Evolutionary conservation across 2,888 invertebrate genomes (phyloP).

Genomic region (Eupeodes luniger): DNA sequence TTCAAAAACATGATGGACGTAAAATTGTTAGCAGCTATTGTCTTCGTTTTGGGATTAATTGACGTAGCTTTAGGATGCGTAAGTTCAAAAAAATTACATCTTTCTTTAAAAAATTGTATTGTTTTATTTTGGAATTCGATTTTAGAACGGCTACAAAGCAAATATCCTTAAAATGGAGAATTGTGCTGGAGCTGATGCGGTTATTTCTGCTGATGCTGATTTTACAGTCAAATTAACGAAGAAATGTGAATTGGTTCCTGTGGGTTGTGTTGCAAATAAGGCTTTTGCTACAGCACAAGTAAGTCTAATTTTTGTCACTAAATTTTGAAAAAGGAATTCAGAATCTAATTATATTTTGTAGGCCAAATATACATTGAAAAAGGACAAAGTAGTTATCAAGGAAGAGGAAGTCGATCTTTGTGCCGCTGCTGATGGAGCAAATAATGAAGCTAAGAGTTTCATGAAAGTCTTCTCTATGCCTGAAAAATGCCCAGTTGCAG

Average conservation of each 20-base stretch:
- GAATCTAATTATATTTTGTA: slow-evolving; percentile 59
- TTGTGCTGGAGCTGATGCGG: slow-evolving; percentile 80
- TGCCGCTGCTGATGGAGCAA: slow-evolving; percentile 79
- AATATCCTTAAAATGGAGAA: slow-evolving; percentile 81
- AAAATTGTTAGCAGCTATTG: slow-evolving; percentile 11
- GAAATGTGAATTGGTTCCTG: slow-evolving; percentile 84
- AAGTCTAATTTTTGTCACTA: slow-evolving; percentile 56
- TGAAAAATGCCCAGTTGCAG: slow-evolving; percentile 83
- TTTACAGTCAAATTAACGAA: slow-evolving; percentile 82
- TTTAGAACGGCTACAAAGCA: slow-evolving; percentile 82
- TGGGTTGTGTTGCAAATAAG: slow-evolving; percentile 84
- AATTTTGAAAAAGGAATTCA: too few relatives aligned
- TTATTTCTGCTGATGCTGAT: slow-evolving; percentile 79
- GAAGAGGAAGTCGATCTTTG: slow-evolving; percentile 84
- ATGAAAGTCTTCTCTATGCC: slow-evolving; percentile 83
- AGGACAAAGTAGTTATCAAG: slow-evolving; percentile 83
- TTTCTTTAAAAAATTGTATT: not conserved
- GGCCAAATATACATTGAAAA: slow-evolving; percentile 82
- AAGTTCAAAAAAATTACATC: slow-evolving; percentile 12
- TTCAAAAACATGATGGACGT: slow-evolving; percentile 61
- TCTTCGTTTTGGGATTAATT: slow-evolving; percentile 36
- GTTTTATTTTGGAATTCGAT: not conserved
- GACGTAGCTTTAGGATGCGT: slow-evolving; percentile 64
- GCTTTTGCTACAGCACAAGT: slow-evolving; percentile 83
- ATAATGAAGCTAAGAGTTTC: slow-evolving; percentile 79